These are phyloP conservation scores for Danio albolineatus DNA, from an alignment of 2,797 vertebrate genomes.

Conservation along the genomic window DNA sequence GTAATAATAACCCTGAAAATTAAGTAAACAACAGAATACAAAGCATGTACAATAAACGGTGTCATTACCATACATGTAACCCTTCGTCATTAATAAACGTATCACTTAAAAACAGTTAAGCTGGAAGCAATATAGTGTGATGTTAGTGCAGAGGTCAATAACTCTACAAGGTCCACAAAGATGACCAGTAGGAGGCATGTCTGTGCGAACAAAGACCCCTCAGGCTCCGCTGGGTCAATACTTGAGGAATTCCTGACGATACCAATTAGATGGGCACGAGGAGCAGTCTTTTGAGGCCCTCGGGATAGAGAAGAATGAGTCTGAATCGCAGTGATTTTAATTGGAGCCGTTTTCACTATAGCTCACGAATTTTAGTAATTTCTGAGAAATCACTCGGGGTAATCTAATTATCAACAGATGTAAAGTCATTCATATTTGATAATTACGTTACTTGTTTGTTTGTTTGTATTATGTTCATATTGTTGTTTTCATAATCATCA, in stretches of 20 bases:
- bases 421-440: neutral
- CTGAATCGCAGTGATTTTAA: slow-evolving; percentile 65
- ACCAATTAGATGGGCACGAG: slow-evolving; percentile 66
- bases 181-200: slow-evolving; percentile 57
- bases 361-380: slow-evolving; percentile 46
- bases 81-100: slow-evolving; percentile 16
- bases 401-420: slow-evolving; percentile 35
- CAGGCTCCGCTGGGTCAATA: slow-evolving; percentile 59
- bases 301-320: slow-evolving; percentile 53
- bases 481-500: neutral
- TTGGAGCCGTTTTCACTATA: slow-evolving; percentile 57
- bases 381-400: slow-evolving; percentile 36
- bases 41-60: neutral
- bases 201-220: slow-evolving; percentile 57
- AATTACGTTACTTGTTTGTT: too few species aligned
- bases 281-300: slow-evolving; percentile 58
- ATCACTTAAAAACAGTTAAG: slow-evolving; percentile 25
- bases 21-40: neutral
- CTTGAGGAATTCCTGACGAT: slow-evolving; percentile 64
- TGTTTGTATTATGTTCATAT: neutral
- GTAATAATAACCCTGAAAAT: neutral
- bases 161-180: slow-evolving; percentile 31
- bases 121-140: slow-evolving; percentile 50
- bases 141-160: slow-evolving; percentile 52
- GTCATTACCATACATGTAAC: too few species aligned